Evolutionary conservation across 2,888 invertebrate species (phyloP).

Genomic region (Apotomis capreana): DNA sequence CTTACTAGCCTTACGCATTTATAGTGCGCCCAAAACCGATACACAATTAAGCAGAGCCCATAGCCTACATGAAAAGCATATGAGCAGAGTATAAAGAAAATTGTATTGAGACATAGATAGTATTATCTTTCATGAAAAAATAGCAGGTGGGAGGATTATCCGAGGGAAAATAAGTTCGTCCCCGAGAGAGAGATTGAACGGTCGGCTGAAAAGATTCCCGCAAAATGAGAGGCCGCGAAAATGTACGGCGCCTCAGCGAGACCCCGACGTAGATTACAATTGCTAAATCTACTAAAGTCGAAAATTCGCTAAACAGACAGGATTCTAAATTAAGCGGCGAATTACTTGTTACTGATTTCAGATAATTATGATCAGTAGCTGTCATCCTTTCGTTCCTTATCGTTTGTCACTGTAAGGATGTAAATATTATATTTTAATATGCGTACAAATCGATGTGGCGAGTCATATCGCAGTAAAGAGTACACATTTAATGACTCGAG

Average conservation of each 20-base stretch:
- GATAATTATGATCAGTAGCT: too few relatives aligned
- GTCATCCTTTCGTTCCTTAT: too few relatives aligned
- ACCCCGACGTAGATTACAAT: constrained; percentile 4
- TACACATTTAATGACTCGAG: too few relatives aligned
- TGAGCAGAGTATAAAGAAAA: constrained; percentile 26
- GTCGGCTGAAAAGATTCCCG: constrained; percentile 29
- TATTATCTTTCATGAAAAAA: constrained; percentile 36
- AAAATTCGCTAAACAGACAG: not conserved
- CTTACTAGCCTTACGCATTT: too few relatives aligned
- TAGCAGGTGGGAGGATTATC: constrained; percentile 41
- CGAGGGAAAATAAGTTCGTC: constrained; percentile 36
- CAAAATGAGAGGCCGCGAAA: constrained; percentile 34
- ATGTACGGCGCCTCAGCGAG: constrained; percentile 23
- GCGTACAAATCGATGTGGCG: too few relatives aligned
- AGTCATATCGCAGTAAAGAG: too few relatives aligned
- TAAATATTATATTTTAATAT: too few relatives aligned
- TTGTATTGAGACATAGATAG: constrained; percentile 33
- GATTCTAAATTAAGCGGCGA: not conserved
- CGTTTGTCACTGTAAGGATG: too few relatives aligned
- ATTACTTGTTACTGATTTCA: too few relatives aligned
- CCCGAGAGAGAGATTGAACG: constrained; percentile 40
- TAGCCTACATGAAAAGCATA: not conserved
- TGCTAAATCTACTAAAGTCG: not conserved
- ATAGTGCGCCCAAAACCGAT: not conserved
- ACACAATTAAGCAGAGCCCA: constrained; percentile 1